Conservation (phyloP, 2,797 vertebrate species). For the Pipistrellus kuhlii region DNA sequence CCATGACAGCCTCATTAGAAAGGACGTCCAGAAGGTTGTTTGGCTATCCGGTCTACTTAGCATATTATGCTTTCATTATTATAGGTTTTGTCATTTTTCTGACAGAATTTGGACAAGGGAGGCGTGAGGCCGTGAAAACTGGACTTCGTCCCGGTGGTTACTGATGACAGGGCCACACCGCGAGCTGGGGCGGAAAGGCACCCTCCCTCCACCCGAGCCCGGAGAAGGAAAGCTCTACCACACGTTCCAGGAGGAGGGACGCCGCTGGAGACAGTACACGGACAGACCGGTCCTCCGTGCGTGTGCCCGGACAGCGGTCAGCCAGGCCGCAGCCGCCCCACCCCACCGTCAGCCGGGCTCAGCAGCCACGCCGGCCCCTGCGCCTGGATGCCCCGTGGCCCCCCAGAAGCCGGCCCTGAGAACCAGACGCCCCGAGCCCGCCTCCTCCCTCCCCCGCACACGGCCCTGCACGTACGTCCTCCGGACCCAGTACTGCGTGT, state of each 20-base stretch:
- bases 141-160: no score
- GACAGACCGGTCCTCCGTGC: not conserved
- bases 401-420: not conserved
- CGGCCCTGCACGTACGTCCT: conserved; percentile 74
- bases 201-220: not conserved
- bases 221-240: not conserved
- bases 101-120: not conserved
- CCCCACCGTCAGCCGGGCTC: not conserved
- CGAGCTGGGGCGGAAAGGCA: not conserved
- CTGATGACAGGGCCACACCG: not conserved
- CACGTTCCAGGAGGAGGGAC: not conserved
- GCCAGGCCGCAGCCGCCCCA: not conserved
- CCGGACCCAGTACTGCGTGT: conserved; percentile 65
- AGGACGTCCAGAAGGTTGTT: no score
- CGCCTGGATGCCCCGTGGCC: not conserved
- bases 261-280: not conserved
- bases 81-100: not conserved
- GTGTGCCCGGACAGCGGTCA: not conserved
- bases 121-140: not conserved
- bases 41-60: no score
- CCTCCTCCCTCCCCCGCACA: not conserved
- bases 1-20: no score
- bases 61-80: no score
- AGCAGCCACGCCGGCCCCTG: not conserved
- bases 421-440: not conserved